Percentiles rank a stretch among this genome's conserved stretches.
phyloP scores from a whole-genome alignment of 2,888 invertebrate species.

The Cantharis rufa region DNA sequence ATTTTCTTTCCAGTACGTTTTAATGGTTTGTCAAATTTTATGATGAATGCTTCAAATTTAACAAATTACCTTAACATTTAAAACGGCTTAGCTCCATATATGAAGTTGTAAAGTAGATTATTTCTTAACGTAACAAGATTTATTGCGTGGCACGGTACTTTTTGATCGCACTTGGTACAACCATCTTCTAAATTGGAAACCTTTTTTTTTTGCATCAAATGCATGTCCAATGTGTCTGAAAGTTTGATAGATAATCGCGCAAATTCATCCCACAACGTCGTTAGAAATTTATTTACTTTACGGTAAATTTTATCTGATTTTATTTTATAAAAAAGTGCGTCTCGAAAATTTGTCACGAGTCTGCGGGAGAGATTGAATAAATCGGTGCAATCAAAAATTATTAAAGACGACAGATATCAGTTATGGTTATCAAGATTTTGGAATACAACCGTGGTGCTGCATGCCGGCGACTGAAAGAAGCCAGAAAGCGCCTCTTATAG shows the following conservation, averaged over 20 bases:
- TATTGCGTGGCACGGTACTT: neutral
- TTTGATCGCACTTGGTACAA: neutral
- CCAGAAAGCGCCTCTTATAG: slow-evolving; percentile 45
- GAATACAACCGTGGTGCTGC: slow-evolving; percentile 38
- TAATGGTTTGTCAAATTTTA: slow-evolving; percentile 9
- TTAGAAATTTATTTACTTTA: neutral
- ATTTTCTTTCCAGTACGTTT: neutral
- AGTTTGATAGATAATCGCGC: neutral
- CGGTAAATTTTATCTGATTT: slow-evolving; percentile 6
- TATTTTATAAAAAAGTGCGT: slow-evolving; percentile 6
- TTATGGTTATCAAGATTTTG: slow-evolving; percentile 45
- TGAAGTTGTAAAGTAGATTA: slow-evolving; percentile 8
- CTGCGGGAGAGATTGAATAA: slow-evolving; percentile 15
- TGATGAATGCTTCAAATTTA: slow-evolving; percentile 14
- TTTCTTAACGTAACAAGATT: neutral
- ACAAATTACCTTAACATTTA: slow-evolving; percentile 20
- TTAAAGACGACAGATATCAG: slow-evolving; percentile 34
- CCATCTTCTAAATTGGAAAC: neutral
- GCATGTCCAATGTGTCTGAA: neutral
- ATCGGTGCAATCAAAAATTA: slow-evolving; percentile 33
- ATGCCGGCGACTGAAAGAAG: slow-evolving; percentile 37
- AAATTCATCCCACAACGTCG: neutral
- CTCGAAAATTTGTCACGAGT: slow-evolving; percentile 12
- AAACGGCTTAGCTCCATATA: slow-evolving; percentile 13
- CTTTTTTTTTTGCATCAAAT: neutral